Evolutionary conservation across 2,888 invertebrate species (phyloP).

Genomic region (Macrophya annulata): DNA sequence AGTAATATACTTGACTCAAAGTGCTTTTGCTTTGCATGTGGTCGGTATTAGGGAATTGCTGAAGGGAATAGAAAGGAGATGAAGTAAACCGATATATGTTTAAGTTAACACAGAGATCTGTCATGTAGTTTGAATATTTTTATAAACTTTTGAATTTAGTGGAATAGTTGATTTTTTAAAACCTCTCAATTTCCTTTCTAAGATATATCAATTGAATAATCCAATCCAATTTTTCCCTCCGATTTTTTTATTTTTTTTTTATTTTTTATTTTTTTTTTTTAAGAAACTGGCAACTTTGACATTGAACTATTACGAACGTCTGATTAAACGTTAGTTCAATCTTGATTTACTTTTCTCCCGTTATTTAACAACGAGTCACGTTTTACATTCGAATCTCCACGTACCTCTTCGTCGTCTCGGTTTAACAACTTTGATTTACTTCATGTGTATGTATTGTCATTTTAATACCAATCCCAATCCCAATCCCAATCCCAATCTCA

Average conservation of each 20-base stretch:
- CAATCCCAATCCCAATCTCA: slow-evolving; percentile 22
- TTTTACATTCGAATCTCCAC: slow-evolving; percentile 15
- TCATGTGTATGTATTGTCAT: slow-evolving; percentile 13
- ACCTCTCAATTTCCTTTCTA: too few species aligned
- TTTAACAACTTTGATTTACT: slow-evolving; percentile 4
- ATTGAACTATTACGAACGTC: neutral
- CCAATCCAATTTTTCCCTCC: too few species aligned
- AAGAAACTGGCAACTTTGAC: neutral
- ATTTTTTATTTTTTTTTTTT: neutral
- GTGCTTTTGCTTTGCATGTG: neutral
- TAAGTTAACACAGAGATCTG: neutral
- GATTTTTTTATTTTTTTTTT: neutral
- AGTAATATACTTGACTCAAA: slow-evolving; percentile 35
- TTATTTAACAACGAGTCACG: slow-evolving; percentile 26
- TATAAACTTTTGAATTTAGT: neutral
- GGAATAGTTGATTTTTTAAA: neutral
- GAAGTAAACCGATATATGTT: slow-evolving; percentile 1
- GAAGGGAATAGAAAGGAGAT: neutral
- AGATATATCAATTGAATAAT: neutral
- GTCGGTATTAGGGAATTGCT: neutral
- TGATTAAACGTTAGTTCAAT: neutral
- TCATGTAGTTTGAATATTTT: neutral
- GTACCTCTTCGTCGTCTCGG: slow-evolving; percentile 7
- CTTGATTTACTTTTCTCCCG: neutral
- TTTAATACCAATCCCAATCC: slow-evolving; percentile 23